Evolutionary conservation across 2,113 vertebrate genomes (phyloP).

Genomic region (rabbit (Oryctolagus cuniculus)): mOryCun1.1 NC_091439.1:20083001-20083500

Average conservation of each 20-base stretch:
- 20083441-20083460: not conserved
- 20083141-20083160: not conserved
- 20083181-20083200: not conserved
- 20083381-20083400: not conserved
- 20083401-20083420: conserved; percentile 4
- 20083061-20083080: not conserved
- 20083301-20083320: conserved; percentile 41
- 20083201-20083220: not conserved
- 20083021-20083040: not conserved
- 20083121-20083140: not conserved
- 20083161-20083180: not conserved
- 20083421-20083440: not conserved
- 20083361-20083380: not conserved
- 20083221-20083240: not conserved
- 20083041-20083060: not conserved
- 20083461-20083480: not conserved
- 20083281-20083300: not conserved
- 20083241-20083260: not conserved
- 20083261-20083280: not conserved
- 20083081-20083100: not conserved
- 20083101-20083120: not conserved
- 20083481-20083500: not conserved
- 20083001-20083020: not conserved
- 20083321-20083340: conserved; percentile 18
- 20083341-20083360: conserved; percentile 43